Evolutionary conservation across 23 tunicate genomes (phyloP).

Genomic region (Diplosoma virens): DNA sequence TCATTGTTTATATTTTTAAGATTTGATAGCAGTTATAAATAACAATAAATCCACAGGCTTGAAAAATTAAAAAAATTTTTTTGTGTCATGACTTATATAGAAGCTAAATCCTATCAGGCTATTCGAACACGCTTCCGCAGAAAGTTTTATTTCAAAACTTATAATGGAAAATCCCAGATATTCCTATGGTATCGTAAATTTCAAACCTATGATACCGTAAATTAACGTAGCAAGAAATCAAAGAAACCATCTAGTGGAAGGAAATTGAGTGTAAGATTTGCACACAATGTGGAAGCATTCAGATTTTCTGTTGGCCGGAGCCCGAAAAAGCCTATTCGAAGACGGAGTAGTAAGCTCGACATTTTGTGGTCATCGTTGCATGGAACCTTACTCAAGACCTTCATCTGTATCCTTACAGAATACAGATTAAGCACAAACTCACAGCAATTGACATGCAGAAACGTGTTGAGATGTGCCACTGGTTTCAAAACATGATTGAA

Average conservation of each 20-base stretch:
- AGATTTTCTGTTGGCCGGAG: no score
- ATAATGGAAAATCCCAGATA: conserved; percentile 27
- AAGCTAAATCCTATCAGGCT: not conserved
- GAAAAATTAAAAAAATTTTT: not conserved
- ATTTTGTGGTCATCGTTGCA: no score
- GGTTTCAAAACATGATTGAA: no score
- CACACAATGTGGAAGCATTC: not conserved
- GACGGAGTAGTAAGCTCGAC: no score
- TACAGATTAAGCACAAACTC: no score
- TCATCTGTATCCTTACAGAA: no score
- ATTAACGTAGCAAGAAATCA: conserved; percentile 6
- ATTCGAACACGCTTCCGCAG: conserved; percentile 22
- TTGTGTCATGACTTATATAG: conserved; percentile 15
- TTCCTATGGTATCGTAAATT: conserved; percentile 20
- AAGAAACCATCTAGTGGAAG: no score
- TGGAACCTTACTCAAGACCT: no score
- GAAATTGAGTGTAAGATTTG: no score
- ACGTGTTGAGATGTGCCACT: no score
- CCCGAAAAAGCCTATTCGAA: no score
- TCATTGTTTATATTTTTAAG: conserved; percentile 22
- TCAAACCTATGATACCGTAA: not conserved
- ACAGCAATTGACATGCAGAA: no score
- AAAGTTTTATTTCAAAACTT: conserved; percentile 17
- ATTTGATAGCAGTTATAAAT: conserved; percentile 28
- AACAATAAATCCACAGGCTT: conserved; percentile 26